phyloP scores from a whole-genome alignment of 2,113 vertebrate genomes.

The Cololabis saira region DNA sequence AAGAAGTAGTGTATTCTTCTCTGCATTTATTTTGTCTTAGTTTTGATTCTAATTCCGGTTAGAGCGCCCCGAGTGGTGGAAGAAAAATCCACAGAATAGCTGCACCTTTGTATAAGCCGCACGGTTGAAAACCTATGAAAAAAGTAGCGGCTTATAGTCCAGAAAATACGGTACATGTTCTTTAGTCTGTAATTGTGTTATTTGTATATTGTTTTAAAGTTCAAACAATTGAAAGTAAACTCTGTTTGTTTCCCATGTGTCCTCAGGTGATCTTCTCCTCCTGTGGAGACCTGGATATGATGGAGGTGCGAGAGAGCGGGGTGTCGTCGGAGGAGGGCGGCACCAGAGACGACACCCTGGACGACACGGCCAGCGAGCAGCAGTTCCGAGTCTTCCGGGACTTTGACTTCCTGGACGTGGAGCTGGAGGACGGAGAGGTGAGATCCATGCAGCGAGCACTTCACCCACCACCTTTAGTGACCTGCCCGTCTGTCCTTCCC shows the following conservation, averaged over 20 bases:
- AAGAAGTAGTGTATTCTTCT: no score
- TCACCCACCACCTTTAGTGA: background rate
- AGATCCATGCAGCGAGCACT: conserved; percentile 10
- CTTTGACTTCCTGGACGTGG: conserved; percentile 98
- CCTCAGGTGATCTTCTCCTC: conserved; percentile 97
- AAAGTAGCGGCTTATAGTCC: no score
- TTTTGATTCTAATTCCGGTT: no score
- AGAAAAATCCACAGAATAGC: no score
- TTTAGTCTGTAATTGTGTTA: no score
- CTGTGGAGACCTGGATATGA: conserved; percentile 96
- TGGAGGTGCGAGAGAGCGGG: conserved; percentile 93
- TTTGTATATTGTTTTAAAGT: background rate
- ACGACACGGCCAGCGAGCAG: conserved; percentile 96
- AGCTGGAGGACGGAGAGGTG: conserved; percentile 99
- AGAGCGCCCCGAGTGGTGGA: no score
- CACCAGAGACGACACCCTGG: conserved; percentile 93
- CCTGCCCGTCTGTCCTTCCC: conserved; percentile 17
- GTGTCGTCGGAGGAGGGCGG: conserved; percentile 96
- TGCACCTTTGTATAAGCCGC: no score
- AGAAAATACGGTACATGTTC: no score
- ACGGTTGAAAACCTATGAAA: no score
- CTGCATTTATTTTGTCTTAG: no score
- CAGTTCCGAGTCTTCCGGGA: conserved; percentile 98
- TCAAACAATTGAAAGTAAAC: background rate
- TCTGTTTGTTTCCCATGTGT: background rate